phyloP scores from a whole-genome alignment of 2,797 vertebrate genomes.

The Myotis myotis region DNA sequence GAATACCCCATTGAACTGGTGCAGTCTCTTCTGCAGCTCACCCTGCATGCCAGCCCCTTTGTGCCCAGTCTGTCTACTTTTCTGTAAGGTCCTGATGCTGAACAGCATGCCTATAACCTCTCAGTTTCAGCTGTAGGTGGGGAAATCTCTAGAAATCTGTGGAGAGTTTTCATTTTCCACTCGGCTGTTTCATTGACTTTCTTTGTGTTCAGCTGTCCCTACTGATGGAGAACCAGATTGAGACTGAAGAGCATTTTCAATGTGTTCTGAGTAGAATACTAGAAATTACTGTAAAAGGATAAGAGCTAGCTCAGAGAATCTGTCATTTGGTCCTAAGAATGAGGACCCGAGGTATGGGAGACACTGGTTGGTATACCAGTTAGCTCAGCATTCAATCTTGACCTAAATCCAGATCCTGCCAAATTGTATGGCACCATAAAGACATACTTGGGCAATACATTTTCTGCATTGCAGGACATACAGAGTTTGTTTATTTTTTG shows the following conservation, averaged over 20 bases:
- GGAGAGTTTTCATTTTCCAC: background rate
- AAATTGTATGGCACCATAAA: background rate
- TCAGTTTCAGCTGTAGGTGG: background rate
- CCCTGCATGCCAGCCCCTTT: background rate
- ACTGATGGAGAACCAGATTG: background rate
- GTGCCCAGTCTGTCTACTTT: background rate
- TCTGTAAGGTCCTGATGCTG: background rate
- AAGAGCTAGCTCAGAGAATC: background rate
- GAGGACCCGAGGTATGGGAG: background rate
- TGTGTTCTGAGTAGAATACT: background rate
- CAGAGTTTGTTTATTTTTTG: constrained; percentile 12
- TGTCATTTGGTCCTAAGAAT: background rate
- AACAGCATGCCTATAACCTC: background rate
- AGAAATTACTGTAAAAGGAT: background rate
- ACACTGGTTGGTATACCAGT: background rate
- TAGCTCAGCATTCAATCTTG: background rate
- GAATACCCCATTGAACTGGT: background rate
- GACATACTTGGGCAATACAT: background rate
- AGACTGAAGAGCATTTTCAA: background rate
- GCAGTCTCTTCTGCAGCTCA: background rate
- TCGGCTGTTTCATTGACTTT: background rate
- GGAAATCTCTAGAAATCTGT: background rate
- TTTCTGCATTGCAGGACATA: background rate
- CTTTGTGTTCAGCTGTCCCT: background rate
- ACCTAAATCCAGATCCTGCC: constrained; percentile 17